Conservation (phyloP, 2,113 vertebrate genomes). For the Suricata suricatta region DNA sequence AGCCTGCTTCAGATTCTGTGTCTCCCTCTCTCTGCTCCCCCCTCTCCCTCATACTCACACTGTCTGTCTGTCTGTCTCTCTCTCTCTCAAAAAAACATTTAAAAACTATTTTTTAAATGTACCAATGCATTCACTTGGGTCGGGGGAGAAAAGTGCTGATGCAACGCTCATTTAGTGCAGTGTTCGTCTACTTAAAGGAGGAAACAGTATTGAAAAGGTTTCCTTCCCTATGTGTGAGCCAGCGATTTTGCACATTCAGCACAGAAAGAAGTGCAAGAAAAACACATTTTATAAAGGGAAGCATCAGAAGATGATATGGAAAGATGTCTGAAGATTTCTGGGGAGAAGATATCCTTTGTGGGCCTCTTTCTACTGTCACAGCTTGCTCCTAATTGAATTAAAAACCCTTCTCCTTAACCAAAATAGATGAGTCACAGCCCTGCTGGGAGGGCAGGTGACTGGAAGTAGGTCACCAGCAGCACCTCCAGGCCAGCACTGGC, state of each 20-base stretch:
- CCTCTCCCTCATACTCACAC: too few species aligned
- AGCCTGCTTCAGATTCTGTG: too few species aligned
- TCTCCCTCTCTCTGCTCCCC: too few species aligned
- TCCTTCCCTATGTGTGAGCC: background rate
- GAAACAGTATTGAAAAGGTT: background rate
- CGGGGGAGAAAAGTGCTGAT: background rate
- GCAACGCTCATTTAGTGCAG: background rate
- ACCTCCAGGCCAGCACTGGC: background rate
- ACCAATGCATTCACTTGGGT: background rate
- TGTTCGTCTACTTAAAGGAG: background rate
- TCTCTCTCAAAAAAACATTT: too few species aligned
- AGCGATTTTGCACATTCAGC: background rate
- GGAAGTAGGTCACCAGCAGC: too few species aligned
- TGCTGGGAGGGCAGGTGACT: background rate
- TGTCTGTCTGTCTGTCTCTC: too few species aligned
- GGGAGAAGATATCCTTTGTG: background rate
- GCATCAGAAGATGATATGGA: background rate
- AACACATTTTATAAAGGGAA: background rate
- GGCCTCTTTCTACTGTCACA: background rate
- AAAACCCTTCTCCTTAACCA: background rate
- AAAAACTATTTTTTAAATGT: background rate
- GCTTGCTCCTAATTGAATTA: background rate
- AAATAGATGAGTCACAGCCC: background rate
- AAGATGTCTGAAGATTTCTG: background rate
- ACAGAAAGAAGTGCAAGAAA: background rate